Evolutionary conservation across 2,113 vertebrate species (phyloP), one percentile per base, ranked within the genome.

Genomic region (Tachuris rubrigastra): DNA sequence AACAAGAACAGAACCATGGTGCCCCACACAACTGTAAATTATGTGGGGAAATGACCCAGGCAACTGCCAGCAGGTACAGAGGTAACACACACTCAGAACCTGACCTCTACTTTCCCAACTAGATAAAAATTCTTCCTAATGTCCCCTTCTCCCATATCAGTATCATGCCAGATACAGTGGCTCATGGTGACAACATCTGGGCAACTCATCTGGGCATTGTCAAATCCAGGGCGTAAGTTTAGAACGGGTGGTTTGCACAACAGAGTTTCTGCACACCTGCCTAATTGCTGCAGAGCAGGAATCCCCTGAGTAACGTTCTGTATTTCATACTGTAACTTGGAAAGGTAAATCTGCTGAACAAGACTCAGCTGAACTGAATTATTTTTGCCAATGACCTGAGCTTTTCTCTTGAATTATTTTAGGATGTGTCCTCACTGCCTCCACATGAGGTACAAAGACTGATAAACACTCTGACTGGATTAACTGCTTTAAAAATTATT

Each of bases 401-500:
- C 8, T 90, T 78, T 83, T 58, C 49, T 69, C 79, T 87, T 53
- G 14, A 87, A 65, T 81, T 78, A 76, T 82, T 78, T 90, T 71
- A 74, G 41, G 81, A 69, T 53, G 69, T 5, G 4, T 63, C 53
- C 42, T 24, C 66, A 27, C 25, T 0, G 0, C 28, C 39, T 66
- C 33, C 41, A 46, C 63, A 49, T 0, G 0, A 63, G 41, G 46
- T 68, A 72, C 37, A 46, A 84, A 87, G 76, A 92, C 6, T 81
- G 83, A 81, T 89, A 90, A 95, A 87, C n/a, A 79, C 23, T 87
- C 55, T 65, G 83, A 60, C 76, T 69, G 73, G 77, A 90, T 91
- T 95, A 93, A 89, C 68, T 35, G 56, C 60, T 91, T 90, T 72
- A 79, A 95, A 90, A 90, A 92, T 87, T 92, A 94, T 81, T 92